These are phyloP conservation scores for Chlamydotis undulata DNA, from an alignment of 2,113 vertebrate species.

Conservation along the genomic window DNA sequence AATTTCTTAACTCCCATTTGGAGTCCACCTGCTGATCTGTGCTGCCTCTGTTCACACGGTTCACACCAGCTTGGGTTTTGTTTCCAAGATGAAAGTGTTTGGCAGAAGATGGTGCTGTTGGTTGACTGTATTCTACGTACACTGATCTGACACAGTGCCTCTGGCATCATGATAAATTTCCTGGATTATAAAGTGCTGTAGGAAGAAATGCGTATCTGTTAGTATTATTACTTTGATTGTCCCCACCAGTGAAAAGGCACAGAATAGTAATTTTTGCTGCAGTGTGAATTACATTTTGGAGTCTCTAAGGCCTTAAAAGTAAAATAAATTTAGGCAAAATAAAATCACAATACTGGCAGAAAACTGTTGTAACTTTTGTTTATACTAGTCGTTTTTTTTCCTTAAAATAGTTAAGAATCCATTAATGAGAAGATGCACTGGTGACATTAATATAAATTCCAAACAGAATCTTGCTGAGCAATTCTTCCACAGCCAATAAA, in stretches of 20 bases:
- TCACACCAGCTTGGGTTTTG: not conserved
- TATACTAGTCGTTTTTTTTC: not conserved
- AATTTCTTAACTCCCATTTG: accelerated
- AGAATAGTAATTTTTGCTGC: not conserved
- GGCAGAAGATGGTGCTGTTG: not conserved
- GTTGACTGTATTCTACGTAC: not conserved
- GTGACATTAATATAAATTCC: not conserved
- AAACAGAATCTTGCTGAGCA: not conserved
- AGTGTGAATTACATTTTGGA: not conserved
- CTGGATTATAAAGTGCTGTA: not conserved
- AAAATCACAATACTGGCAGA: not conserved
- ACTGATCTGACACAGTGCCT: not conserved
- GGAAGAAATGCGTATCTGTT: not conserved
- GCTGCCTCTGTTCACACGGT: not conserved
- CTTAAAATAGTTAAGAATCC: not conserved
- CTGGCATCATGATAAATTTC: not conserved
- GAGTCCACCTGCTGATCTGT: not conserved
- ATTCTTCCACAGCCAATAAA: not conserved
- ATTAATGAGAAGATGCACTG: not conserved
- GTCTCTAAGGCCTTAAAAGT: not conserved
- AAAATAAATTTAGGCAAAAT: not conserved
- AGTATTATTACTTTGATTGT: not conserved
- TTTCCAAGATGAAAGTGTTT: not conserved
- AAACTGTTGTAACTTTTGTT: not conserved
- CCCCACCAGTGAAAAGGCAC: not conserved